A percentile compares a stretch with the other conserved stretches of the same genome.
These are phyloP conservation scores for rabbit (Oryctolagus cuniculus) DNA, from an alignment of 2,113 vertebrate genomes.

Conservation along the genomic window mOryCun1.1 NC_091436.1:41656501-41657000, in stretches of 20 bases:
- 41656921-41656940: neutral
- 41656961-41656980: neutral
- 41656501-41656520: neutral
- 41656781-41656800: neutral
- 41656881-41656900: neutral
- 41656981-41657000: conserved; percentile 1
- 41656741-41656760: neutral
- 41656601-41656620: neutral
- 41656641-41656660: neutral
- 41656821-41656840: neutral
- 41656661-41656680: neutral
- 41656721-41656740: neutral
- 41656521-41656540: neutral
- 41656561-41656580: neutral
- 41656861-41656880: neutral
- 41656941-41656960: neutral
- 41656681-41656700: neutral
- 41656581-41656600: neutral
- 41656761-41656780: neutral
- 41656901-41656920: neutral
- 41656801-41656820: neutral
- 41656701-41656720: neutral
- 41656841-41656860: neutral
- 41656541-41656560: conserved; percentile 37
- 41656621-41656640: neutral